These are phyloP conservation scores for Bombus haemorrhoidalis DNA, from an alignment of 1,140 invertebrate genomes.

Conservation along the genomic window DNA sequence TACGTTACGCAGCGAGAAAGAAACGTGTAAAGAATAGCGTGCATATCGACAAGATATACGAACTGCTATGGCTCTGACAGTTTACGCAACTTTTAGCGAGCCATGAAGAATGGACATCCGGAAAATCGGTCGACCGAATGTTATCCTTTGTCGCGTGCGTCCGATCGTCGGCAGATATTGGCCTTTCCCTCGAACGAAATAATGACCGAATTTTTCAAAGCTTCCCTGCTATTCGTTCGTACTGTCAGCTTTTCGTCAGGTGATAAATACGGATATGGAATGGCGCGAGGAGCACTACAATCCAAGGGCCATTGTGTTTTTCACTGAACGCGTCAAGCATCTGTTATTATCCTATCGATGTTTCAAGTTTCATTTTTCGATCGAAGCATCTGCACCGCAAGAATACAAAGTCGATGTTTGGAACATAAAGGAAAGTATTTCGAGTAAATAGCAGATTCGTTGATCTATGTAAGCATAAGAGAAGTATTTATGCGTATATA, in stretches of 20 bases:
- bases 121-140: conserved; percentile 18
- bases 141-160: background rate
- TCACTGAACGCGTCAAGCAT: background rate
- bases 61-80: too few relatives aligned
- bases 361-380: background rate
- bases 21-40: too few relatives aligned
- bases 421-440: background rate
- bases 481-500: background rate
- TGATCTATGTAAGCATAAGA: background rate
- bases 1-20: too few relatives aligned
- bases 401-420: background rate
- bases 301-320: background rate
- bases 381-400: too few relatives aligned
- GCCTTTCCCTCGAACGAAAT: background rate
- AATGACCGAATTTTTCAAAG: background rate
- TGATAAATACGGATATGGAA: background rate
- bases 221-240: background rate
- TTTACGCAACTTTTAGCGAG: background rate
- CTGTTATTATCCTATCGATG: background rate
- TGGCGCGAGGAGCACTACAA: background rate
- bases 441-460: background rate
- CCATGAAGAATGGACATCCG: background rate
- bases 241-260: background rate
- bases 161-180: background rate
- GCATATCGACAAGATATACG: too few relatives aligned